Percentiles rank a stretch among this genome's conserved stretches.
Evolutionary conservation across 2,888 invertebrate genomes (phyloP).

Genomic region (Toxonevra muliebris): DNA sequence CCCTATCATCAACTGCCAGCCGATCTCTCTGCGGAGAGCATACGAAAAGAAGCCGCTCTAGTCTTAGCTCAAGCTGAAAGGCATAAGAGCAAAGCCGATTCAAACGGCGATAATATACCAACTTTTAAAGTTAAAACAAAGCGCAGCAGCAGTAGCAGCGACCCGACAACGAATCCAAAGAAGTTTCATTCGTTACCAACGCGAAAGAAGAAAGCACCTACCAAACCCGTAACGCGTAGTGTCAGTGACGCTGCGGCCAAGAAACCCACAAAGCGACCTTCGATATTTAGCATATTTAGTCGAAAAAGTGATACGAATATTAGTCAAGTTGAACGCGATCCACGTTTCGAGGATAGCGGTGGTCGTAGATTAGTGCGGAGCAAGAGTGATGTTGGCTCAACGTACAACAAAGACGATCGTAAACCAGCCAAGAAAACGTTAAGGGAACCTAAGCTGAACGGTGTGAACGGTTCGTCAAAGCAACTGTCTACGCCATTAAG

Average conservation of each 20-base stretch:
- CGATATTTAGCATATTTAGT: slow-evolving; percentile 73
- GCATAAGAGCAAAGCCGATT: slow-evolving; percentile 73
- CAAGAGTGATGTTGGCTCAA: slow-evolving; percentile 72
- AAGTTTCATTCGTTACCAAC: slow-evolving; percentile 76
- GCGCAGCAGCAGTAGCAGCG: slow-evolving; percentile 38
- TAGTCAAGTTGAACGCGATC: slow-evolving; percentile 58
- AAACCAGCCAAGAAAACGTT: slow-evolving; percentile 44
- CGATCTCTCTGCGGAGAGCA: slow-evolving; percentile 75
- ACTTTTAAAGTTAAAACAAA: slow-evolving; percentile 55
- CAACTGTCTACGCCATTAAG: slow-evolving; percentile 76
- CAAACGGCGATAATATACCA: slow-evolving; percentile 59
- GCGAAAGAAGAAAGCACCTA: slow-evolving; percentile 67
- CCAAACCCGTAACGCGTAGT: slow-evolving; percentile 68
- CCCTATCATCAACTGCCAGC: slow-evolving; percentile 71
- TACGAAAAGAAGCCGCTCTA: slow-evolving; percentile 79
- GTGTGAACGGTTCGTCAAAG: slow-evolving; percentile 63
- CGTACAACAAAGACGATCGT: slow-evolving; percentile 43
- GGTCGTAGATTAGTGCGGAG: slow-evolving; percentile 69
- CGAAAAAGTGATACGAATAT: slow-evolving; percentile 70
- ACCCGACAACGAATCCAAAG: slow-evolving; percentile 47
- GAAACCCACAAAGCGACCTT: slow-evolving; percentile 68
- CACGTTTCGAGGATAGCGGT: slow-evolving; percentile 67
- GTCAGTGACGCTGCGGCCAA: slow-evolving; percentile 68
- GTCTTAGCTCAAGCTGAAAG: slow-evolving; percentile 79
- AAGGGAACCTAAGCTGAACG: slow-evolving; percentile 39